Conservation (phyloP, 2,113 vertebrate species). For the Scartelaos histophorus region DNA sequence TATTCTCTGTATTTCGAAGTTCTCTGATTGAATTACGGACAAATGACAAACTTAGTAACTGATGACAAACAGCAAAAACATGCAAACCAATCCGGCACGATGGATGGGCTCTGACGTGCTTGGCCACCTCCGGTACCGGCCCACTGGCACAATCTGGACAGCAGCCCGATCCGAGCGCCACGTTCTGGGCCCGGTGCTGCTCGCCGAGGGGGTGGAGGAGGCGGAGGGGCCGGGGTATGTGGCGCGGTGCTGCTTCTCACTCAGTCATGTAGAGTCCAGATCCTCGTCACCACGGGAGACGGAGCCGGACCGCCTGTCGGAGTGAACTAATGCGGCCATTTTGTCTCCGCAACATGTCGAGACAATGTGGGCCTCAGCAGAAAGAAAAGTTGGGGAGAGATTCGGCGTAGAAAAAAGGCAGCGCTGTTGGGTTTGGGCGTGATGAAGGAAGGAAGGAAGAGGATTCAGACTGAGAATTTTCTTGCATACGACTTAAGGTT, state of each 20-base stretch:
- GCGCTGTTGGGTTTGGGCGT: not conserved
- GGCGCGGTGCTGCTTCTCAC: slow-evolving; percentile 68
- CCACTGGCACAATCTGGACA: slow-evolving; percentile 80
- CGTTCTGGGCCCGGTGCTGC: slow-evolving; percentile 64
- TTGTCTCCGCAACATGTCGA: slow-evolving; percentile 67
- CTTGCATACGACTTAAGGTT: no score
- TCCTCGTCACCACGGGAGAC: slow-evolving; percentile 66
- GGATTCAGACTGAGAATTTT: no score
- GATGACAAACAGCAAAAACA: slow-evolving; percentile 2
- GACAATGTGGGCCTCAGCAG: slow-evolving; percentile 68
- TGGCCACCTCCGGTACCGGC: slow-evolving; percentile 77
- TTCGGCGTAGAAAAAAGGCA: not conserved
- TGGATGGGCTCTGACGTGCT: slow-evolving; percentile 77
- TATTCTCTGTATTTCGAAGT: not conserved
- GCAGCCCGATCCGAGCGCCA: slow-evolving; percentile 51
- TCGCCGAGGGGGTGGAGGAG: slow-evolving; percentile 36
- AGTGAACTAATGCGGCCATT: slow-evolving; percentile 69
- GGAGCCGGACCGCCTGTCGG: slow-evolving; percentile 72
- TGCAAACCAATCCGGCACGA: slow-evolving; percentile 73
- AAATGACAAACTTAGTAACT: not conserved
- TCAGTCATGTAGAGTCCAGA: slow-evolving; percentile 77
- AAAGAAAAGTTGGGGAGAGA: slow-evolving; percentile 47
- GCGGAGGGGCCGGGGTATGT: slow-evolving; percentile 28
- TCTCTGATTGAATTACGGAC: not conserved
- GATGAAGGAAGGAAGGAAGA: no score